These are phyloP conservation scores for Crotophaga sulcirostris DNA, from an alignment of 2,113 vertebrate genomes.

Conservation along the genomic window DNA sequence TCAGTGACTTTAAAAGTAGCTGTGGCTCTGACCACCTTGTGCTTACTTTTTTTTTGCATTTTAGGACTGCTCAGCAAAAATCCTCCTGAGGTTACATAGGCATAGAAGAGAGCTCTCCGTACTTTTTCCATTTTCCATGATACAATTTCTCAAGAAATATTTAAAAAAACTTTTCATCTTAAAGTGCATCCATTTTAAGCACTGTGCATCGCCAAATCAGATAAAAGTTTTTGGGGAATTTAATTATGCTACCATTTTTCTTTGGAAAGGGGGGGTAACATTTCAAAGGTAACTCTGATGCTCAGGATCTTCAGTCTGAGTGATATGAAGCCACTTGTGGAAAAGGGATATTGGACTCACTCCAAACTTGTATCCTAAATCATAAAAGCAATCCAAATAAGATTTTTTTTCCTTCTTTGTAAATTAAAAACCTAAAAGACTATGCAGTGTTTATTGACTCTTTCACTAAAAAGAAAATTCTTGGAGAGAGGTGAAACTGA, in stretches of 20 bases:
- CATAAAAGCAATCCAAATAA: background rate
- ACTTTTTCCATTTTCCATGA: background rate
- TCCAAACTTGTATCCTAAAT: background rate
- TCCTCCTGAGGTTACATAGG: background rate
- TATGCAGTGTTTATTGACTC: background rate
- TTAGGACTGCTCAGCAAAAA: background rate
- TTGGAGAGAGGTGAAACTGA: background rate
- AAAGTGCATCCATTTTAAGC: background rate
- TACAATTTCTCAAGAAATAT: background rate
- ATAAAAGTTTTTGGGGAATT: background rate
- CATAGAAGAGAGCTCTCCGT: fast-evolving
- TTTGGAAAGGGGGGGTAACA: background rate
- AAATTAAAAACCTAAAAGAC: background rate
- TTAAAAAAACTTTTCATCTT: background rate
- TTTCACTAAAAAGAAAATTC: background rate
- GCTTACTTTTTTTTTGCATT: background rate
- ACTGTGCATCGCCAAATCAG: background rate
- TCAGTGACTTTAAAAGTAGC: background rate
- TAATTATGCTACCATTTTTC: background rate
- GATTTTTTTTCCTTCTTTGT: background rate
- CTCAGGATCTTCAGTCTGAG: background rate
- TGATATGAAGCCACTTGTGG: background rate
- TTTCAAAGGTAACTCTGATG: background rate
- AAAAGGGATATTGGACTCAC: background rate
- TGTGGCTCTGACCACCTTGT: background rate